A percentile compares a stretch with the other conserved stretches of the same genome.
phyloP scores from a whole-genome alignment of 2,113 vertebrate genomes.

The Phaetusa simplex region DNA sequence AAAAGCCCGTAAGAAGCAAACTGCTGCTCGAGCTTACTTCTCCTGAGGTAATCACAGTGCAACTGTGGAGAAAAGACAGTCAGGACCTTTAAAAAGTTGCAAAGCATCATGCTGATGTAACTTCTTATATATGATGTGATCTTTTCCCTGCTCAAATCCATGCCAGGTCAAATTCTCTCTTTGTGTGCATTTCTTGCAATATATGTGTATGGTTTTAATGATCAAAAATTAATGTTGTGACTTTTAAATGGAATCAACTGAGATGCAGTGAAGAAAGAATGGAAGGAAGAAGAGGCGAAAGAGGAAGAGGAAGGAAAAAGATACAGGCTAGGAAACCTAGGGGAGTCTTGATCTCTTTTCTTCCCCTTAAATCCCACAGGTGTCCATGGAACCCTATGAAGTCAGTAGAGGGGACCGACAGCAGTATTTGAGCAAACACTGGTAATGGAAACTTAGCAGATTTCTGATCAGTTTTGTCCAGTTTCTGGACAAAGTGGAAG shows the following conservation, averaged over 20 bases:
- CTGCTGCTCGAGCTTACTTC: not conserved
- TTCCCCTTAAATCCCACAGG: not conserved
- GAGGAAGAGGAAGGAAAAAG: not conserved
- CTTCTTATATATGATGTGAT: accelerated
- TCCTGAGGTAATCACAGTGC: accelerated
- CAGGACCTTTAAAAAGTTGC: not conserved
- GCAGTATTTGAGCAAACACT: not conserved
- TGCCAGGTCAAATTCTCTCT: not conserved
- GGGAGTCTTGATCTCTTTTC: not conserved
- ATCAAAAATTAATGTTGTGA: not conserved
- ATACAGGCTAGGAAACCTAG: not conserved
- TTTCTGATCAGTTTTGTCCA: not conserved
- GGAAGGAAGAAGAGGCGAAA: not conserved
- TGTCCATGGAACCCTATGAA: not conserved
- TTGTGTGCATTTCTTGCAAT: not conserved
- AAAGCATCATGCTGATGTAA: not conserved
- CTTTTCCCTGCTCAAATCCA: not conserved
- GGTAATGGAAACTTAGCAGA: not conserved
- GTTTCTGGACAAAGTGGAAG: not conserved
- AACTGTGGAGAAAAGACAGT: not conserved
- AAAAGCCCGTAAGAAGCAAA: not conserved
- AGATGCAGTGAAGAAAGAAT: not conserved
- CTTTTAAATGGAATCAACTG: not conserved
- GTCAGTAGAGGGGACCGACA: not conserved
- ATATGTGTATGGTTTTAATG: not conserved